Evolutionary conservation across 2,113 vertebrate genomes (phyloP), one percentile per base, ranked within the genome.

Genomic region (Pteronura brasiliensis): DNA sequence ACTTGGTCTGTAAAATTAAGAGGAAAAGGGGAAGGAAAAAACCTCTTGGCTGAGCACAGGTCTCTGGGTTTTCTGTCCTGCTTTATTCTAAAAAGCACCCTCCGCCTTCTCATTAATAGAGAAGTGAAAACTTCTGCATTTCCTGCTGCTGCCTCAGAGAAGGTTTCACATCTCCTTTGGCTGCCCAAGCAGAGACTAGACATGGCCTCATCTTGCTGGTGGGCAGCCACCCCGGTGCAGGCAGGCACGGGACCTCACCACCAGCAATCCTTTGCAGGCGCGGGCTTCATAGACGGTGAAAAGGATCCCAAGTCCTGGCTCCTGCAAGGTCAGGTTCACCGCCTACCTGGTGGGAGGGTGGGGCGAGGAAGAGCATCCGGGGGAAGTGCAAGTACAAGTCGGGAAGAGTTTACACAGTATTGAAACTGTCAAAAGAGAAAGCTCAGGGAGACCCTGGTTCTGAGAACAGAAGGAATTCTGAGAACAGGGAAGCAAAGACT

Each of bases 161-260:
- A 27, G 67, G 94, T 98, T 98, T 98, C 98, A 97, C 83, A 88
- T 97, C 96, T 95, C 61, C 61, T 92, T 82, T 95, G 86, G 63
- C 77, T 61, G 77, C 74, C 31, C 0, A 72, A 74, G 92, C 85
- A 55, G 61, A 97, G 63, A 81, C 12, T 14, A 36, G 76, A 61
- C 63, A 17, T 6, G 27, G 57, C 52, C 29, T 69, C 34, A 6
- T 29, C 0, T 27, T 1, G 0, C n/a, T 13, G 65, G 55, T 8
- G 49, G 44, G 63, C 8, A 42, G 57, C 88, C 31, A 3, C 0
- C 6, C n/a, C 39, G 7, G 55, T 23, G 57, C 0, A 5, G 7
- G 12, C 1, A 11, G 25, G 71, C 77, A 34, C 6, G 1, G 9
- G 47, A n/a, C 63, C 15, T 6, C 52, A 31, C 11, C 0, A 17